Evolutionary conservation across 2,113 vertebrate species (phyloP), one percentile per base, ranked within the genome.

Genomic region (Bungarus multicinctus): DNA sequence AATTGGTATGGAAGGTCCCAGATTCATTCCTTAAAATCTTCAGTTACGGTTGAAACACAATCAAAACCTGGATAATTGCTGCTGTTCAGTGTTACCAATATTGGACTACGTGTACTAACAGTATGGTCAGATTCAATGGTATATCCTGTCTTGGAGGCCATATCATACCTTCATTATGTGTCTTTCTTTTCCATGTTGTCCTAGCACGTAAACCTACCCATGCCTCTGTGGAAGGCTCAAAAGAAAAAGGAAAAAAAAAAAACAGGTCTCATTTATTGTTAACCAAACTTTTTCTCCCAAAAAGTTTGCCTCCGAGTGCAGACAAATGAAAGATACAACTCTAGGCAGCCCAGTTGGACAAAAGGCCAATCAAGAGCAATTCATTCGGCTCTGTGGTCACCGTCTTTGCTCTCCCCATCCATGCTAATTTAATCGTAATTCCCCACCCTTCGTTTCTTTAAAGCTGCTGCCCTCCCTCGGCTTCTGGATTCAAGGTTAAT

Each of bases 401-500:
- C 57, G 18, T 58, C 39, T 69, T 85, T 64, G 50, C 87, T 87
- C 74, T 92, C 60, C 55, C 58, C 69, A 94, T 95, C 90, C 50
- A 54, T 90, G 43, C 74, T 88, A 12, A 16, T 91, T 92, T 94
- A 94, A 89, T 58, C 88, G 89, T 88, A 95, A 95, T 96, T 94
- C 58, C 94, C 47, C 54, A 90, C 54, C 85, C 53, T 93, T 94
- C 22, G 22, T 94, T 95, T 95, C 93, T 95, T 89, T 93, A 91
- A 93, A 93, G 90, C 87, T 93, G 90, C 85, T 94, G 93, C 92
- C 81, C 64, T 93, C 93, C 85, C 54, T 93, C 74, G 90, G 52
- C 85, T 94, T 93, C 95, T 95, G 89, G 93, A 93, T 93, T 95
- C 95, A 94, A 96, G 94, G 94, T 95, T 95, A 96, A 95, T 96